Conservation (phyloP, 2,888 invertebrate genomes). For the Melitaea athalia region DNA sequence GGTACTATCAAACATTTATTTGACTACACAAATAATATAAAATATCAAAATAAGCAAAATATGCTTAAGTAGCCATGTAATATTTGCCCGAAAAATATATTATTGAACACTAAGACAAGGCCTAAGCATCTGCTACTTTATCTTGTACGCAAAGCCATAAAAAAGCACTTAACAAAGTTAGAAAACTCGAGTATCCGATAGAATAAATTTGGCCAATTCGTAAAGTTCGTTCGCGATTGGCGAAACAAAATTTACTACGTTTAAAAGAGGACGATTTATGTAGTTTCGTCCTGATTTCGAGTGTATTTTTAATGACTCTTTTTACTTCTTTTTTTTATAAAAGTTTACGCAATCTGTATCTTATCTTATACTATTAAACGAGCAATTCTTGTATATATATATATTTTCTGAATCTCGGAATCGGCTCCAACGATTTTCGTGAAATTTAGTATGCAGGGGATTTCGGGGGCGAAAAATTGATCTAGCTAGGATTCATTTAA, state of each 20-base stretch:
- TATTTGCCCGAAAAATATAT: neutral
- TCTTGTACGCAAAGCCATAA: constrained; percentile 4
- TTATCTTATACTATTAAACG: neutral
- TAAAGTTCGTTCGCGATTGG: constrained; percentile 10
- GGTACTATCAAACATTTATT: no score
- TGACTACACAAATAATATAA: no score
- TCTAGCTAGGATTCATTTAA: no score
- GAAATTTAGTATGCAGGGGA: no score
- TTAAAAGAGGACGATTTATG: constrained; percentile 26
- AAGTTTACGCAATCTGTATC: neutral
- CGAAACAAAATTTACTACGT: constrained; percentile 24
- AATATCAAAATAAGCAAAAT: neutral
- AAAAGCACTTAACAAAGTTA: constrained; percentile 7
- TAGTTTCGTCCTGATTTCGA: constrained; percentile 10
- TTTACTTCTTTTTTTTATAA: neutral
- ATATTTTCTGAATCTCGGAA: no score
- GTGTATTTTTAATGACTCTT: constrained; percentile 11
- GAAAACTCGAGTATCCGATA: constrained; percentile 8
- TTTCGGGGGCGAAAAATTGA: no score
- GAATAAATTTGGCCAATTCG: constrained; percentile 25
- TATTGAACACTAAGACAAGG: neutral
- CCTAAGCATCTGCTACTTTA: neutral
- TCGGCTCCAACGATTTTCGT: no score
- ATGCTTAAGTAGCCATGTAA: neutral
- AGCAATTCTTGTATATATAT: no score